Conservation (phyloP, 2,113 vertebrate species). For the Paramisgurnus dabryanus region DNA sequence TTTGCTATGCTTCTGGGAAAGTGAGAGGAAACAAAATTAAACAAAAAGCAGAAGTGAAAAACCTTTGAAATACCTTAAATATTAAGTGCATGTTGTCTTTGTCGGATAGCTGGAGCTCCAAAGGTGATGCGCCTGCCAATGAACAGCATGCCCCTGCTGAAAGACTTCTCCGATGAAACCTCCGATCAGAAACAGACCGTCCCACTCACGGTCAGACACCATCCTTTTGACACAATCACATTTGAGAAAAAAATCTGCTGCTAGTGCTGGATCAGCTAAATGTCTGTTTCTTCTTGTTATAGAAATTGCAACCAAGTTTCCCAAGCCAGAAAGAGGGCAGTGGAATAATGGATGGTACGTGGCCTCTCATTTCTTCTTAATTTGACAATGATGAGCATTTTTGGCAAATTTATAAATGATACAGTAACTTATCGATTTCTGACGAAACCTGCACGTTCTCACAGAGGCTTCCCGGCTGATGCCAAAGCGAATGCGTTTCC, state of each 20-base stretch:
- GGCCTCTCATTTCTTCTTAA: too few species aligned
- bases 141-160: slow-evolving; percentile 67
- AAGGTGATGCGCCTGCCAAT: slow-evolving; percentile 71
- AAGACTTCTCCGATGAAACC: slow-evolving; percentile 46
- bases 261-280: neutral
- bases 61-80: neutral
- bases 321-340: slow-evolving; percentile 44
- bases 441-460: neutral
- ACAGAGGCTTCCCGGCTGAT: neutral
- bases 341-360: slow-evolving; percentile 45
- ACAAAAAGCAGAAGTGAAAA: neutral
- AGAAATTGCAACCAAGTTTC: slow-evolving; percentile 41
- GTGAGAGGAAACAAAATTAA: neutral
- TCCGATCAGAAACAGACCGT: neutral
- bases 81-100: neutral
- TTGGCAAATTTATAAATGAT: too few species aligned
- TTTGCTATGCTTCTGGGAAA: too few species aligned
- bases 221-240: neutral
- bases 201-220: slow-evolving; percentile 61
- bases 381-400: too few species aligned
- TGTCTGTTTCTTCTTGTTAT: neutral
- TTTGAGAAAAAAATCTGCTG: neutral
- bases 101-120: slow-evolving; percentile 48
- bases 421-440: neutral
- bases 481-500: slow-evolving; percentile 60